A percentile compares a stretch with the other conserved stretches of the same genome.
These are phyloP conservation scores for Drosophila ezoana DNA, from an alignment of 2,888 invertebrate species.

Conservation along the genomic window DNA sequence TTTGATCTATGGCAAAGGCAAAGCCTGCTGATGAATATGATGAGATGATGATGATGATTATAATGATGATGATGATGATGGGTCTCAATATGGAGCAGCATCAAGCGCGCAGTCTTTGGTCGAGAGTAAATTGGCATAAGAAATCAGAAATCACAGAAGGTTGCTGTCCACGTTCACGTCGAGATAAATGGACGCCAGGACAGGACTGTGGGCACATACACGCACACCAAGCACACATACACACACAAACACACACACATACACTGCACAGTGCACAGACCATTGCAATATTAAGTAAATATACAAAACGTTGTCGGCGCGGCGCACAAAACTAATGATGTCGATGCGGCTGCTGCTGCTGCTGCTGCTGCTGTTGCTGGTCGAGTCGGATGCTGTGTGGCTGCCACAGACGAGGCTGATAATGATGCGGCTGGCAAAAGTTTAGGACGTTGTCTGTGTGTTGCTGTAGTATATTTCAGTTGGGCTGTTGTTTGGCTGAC, in stretches of 20 bases:
- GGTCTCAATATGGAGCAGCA: conserved; percentile 70
- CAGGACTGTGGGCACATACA: conserved; percentile 31
- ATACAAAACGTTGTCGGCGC: conserved; percentile 81
- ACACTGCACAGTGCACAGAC: conserved; percentile 42
- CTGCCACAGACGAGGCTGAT: conserved; percentile 63
- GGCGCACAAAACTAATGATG: conserved; percentile 82
- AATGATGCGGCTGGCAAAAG: conserved; percentile 80
- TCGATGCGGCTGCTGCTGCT: conserved; percentile 64
- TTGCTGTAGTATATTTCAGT: conserved; percentile 10
- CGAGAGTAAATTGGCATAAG: conserved; percentile 79
- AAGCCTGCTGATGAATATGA: conserved; percentile 34
- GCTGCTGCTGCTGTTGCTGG: conserved; percentile 25
- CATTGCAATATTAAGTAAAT: conserved; percentile 81
- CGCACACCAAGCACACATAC: conserved; percentile 12
- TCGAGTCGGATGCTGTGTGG: conserved; percentile 44
- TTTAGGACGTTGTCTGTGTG: conserved; percentile 63
- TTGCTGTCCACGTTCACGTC: conserved; percentile 61
- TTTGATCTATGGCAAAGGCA: conserved; percentile 73
- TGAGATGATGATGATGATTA: conserved; percentile 46
- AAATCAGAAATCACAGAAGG: conserved; percentile 82
- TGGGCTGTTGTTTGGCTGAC: conserved; percentile 22
- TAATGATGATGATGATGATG: conserved; percentile 51
- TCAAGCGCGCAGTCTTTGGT: conserved; percentile 30
- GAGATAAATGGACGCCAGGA: conserved; percentile 74
- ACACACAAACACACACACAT: conserved; percentile 12